These are phyloP conservation scores for Drosophila niveifrons DNA, from an alignment of 2,888 invertebrate species.

Conservation along the genomic window DNA sequence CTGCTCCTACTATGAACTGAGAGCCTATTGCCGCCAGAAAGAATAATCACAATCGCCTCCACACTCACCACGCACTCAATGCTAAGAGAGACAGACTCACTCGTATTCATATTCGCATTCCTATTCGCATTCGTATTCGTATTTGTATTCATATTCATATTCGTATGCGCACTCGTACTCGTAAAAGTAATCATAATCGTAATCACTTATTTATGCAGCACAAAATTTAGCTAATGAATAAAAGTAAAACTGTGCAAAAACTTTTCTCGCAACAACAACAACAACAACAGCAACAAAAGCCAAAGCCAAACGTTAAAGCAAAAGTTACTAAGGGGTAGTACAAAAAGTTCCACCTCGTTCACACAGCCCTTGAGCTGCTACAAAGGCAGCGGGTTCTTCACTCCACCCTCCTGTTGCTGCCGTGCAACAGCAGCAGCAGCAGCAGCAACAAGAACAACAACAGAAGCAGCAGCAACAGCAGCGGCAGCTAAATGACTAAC, in stretches of 20 bases:
- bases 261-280: slow-evolving; percentile 46
- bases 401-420: background rate
- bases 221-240: slow-evolving; percentile 79
- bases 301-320: slow-evolving; percentile 60
- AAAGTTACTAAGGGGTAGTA: slow-evolving; percentile 29
- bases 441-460: slow-evolving; percentile 11
- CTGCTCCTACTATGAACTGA: slow-evolving; percentile 67
- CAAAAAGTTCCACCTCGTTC: slow-evolving; percentile 13
- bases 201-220: slow-evolving; percentile 78
- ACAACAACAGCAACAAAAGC: slow-evolving; percentile 42
- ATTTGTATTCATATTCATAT: slow-evolving; percentile 17
- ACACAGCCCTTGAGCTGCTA: slow-evolving; percentile 7
- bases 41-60: background rate
- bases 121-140: slow-evolving; percentile 5
- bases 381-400: background rate
- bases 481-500: slow-evolving; percentile 62
- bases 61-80: slow-evolving; percentile 10
- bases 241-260: slow-evolving; percentile 74
- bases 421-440: slow-evolving; percentile 9
- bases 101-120: slow-evolving; percentile 12
- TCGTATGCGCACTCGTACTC: slow-evolving; percentile 23
- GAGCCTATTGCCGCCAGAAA: slow-evolving; percentile 65
- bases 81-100: background rate
- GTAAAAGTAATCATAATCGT: slow-evolving; percentile 54
- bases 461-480: slow-evolving; percentile 10